Conservation (phyloP, 2,797 vertebrate species). For the Premnoplex brunnescens region DNA sequence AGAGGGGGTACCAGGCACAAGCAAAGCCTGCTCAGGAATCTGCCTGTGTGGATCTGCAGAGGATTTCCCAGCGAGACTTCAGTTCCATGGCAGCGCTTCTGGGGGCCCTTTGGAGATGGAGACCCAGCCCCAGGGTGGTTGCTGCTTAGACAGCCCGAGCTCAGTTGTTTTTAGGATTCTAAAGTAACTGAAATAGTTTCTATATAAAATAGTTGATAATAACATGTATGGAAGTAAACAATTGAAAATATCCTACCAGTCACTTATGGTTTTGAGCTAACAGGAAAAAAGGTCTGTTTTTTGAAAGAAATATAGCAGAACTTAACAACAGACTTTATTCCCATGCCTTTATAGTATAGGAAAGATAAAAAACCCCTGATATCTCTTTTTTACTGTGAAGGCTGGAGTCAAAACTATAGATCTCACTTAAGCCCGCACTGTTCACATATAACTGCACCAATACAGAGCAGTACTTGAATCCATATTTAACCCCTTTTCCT, state of each 20-base stretch:
- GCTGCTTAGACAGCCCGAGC: background rate
- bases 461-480: background rate
- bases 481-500: background rate
- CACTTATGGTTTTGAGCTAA: background rate
- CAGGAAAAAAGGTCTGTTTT: background rate
- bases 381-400: background rate
- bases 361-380: background rate
- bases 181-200: background rate
- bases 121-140: background rate
- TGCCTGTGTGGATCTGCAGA: background rate
- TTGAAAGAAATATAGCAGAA: background rate
- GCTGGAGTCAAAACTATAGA: background rate
- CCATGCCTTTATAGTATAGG: background rate
- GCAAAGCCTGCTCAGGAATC: background rate
- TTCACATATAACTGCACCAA: background rate
- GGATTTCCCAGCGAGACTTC: background rate
- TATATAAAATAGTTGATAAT: background rate
- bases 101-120: background rate
- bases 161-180: background rate
- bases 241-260: background rate
- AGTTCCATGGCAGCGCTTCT: rapidly evolving
- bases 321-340: background rate
- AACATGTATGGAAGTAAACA: background rate
- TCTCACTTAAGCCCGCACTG: background rate
- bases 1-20: background rate